Conservation (phyloP, 2,113 vertebrate genomes). For the Morphnarchus princeps region DNA sequence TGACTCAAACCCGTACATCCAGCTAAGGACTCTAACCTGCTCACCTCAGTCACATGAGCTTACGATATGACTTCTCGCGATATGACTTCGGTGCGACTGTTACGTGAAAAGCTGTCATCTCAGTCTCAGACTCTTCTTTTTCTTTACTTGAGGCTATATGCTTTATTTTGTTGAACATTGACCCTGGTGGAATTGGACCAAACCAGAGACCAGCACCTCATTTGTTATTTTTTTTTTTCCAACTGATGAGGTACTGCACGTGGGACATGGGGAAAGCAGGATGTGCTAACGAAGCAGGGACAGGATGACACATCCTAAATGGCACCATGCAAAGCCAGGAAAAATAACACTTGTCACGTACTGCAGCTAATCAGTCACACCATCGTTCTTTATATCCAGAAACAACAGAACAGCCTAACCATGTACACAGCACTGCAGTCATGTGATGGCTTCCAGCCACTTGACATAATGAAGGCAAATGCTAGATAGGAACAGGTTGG, state of each 20-base stretch:
- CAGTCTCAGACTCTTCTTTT: not conserved
- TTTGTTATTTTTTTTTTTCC: not conserved
- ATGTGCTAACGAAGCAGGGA: not conserved
- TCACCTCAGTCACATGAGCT: not conserved
- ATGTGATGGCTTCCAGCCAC: not conserved
- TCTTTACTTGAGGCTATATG: not conserved
- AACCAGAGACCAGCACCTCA: not conserved
- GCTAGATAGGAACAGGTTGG: not conserved
- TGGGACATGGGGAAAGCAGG: not conserved
- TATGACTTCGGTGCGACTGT: not conserved
- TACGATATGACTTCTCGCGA: not conserved
- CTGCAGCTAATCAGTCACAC: not conserved
- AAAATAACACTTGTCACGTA: not conserved
- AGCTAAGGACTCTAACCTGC: not conserved
- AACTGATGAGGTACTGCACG: not conserved
- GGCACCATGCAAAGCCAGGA: not conserved
- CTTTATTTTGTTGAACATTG: not conserved
- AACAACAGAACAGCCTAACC: not conserved
- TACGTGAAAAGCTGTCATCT: not conserved
- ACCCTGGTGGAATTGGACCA: not conserved
- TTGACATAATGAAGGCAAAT: not conserved
- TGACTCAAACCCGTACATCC: slow-evolving; percentile 17
- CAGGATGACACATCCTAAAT: not conserved
- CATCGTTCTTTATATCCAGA: not conserved
- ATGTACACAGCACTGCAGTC: not conserved